Base-by-base conservation (phyloP, 2,888 invertebrate species). In the Smittia aterrima region DNA sequence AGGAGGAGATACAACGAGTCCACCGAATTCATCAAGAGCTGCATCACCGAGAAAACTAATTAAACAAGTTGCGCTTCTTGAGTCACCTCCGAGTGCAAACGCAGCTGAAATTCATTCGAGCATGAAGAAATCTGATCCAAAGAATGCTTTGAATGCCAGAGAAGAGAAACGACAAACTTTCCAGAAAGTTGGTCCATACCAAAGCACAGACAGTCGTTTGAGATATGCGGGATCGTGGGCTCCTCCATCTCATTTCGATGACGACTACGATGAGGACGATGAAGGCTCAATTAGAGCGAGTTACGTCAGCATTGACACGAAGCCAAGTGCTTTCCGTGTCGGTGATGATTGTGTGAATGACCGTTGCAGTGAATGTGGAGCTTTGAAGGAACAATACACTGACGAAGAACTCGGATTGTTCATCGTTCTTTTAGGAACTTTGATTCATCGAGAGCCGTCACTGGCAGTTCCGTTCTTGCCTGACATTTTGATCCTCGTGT, bases 351-450 rank as follows among this genome's bases (percentile, higher is more conserved):
- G 89, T 76, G 86, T 90, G 22, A 88, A 87, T 77, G 88, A 90
- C 75, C 85, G 90, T 82, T 88, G 85, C 80, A 89, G 93, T 0
- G 95, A 96, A 80, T 99, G 98, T 82, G 96, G 96, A 16, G 90
- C 90, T 1, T 86, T 91, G 1, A 88, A 90, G 76, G 96, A 97
- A 81, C 92, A 95, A 81, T 98, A 97, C 83, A 96, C 95, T 76
- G 98, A 99, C 81, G 98, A 99, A 81, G 98, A 98, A 81, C 86
- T 98, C 75, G 96, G 96, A 0, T 87, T 98, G 74, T 92, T 96
- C 79, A 93, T 99, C 78, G 93, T 98, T 66, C 92, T 92, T 76
- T 84, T 99, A 76, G 95, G 95, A 27, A 98, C 98, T 0, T 98
- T 96, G 82, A 94, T 99, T 76, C 97, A 98, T 80, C 87, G 98